phyloP scores from a whole-genome alignment of 1,140 invertebrate genomes.

The Telenomus remus region DNA sequence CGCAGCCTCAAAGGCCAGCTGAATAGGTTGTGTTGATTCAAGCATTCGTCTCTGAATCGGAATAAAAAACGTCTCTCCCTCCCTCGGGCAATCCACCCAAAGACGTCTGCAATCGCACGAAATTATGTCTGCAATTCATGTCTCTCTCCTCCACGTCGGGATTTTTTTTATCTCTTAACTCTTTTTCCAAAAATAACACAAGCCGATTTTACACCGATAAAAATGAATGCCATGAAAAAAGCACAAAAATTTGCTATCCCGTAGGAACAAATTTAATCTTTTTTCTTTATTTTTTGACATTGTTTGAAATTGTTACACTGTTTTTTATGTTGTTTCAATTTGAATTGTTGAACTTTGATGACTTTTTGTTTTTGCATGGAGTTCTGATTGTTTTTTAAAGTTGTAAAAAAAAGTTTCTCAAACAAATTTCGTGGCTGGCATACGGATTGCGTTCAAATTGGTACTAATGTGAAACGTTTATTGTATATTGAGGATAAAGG shows the following conservation, averaged over 20 bases:
- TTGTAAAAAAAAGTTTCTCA: not conserved
- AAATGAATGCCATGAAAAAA: conserved; percentile 35
- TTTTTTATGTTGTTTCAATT: conserved; percentile 12
- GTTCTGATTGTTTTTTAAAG: conserved; percentile 8
- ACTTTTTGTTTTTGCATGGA: conserved; percentile 35
- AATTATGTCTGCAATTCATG: conserved; percentile 43
- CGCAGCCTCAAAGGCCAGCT: conserved; percentile 30
- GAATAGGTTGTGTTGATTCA: conserved; percentile 46
- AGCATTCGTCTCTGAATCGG: conserved; percentile 29
- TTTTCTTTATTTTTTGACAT: too few relatives aligned
- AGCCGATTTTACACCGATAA: conserved; percentile 43
- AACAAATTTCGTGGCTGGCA: conserved; percentile 36
- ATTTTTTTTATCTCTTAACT: not conserved
- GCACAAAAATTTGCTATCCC: too few relatives aligned
- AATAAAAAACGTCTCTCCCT: conserved; percentile 22
- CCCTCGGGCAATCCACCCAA: conserved; percentile 14
- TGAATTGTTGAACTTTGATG: conserved; percentile 26
- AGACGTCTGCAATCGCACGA: conserved; percentile 36
- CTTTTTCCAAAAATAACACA: conserved; percentile 28
- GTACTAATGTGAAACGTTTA: conserved; percentile 19
- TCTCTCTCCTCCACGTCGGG: conserved; percentile 10
- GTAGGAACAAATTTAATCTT: too few relatives aligned
- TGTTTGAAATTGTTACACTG: too few relatives aligned
- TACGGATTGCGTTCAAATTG: conserved; percentile 34
- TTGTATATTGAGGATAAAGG: conserved; percentile 11